phyloP scores from a whole-genome alignment of 2,888 invertebrate species.

The Tachystola acroxantha region DNA sequence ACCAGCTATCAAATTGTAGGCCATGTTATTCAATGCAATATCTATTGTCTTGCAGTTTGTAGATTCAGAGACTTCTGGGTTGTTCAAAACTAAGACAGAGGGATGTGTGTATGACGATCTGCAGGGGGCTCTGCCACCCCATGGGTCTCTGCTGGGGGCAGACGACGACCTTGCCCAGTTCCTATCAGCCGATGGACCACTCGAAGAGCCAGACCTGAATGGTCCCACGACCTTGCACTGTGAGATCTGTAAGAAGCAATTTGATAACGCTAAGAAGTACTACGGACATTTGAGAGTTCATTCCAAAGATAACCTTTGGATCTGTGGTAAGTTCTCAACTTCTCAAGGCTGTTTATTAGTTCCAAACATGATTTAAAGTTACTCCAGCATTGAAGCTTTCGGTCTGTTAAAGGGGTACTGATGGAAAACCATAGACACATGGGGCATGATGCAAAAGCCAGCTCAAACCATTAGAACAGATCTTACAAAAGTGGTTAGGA shows the following conservation, averaged over 20 bases:
- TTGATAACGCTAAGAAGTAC: conserved; percentile 68
- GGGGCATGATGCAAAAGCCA: too few relatives aligned
- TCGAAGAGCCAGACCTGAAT: conserved; percentile 65
- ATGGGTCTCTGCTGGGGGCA: conserved; percentile 40
- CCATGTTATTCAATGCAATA: background rate
- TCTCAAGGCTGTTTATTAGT: too few relatives aligned
- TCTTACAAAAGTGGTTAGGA: too few relatives aligned
- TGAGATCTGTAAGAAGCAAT: conserved; percentile 64
- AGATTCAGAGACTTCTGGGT: conserved; percentile 47
- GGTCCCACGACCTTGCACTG: conserved; percentile 65
- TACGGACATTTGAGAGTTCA: conserved; percentile 68
- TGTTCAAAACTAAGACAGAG: conserved; percentile 31
- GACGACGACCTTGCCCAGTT: conserved; percentile 67
- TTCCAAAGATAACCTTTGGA: conserved; percentile 65
- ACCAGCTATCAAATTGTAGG: background rate
- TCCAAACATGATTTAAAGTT: too few relatives aligned
- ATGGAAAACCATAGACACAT: too few relatives aligned
- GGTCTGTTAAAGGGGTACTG: background rate
- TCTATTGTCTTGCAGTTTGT: conserved; percentile 38
- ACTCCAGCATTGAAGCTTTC: too few relatives aligned
- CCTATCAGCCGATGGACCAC: conserved; percentile 54
- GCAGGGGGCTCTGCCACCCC: conserved; percentile 37
- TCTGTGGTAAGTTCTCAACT: conserved; percentile 43
- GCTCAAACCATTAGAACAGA: too few relatives aligned
- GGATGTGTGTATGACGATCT: conserved; percentile 48